Base-by-base conservation (phyloP, 1,140 invertebrate species). In the Scylla paramamosain region DNA sequence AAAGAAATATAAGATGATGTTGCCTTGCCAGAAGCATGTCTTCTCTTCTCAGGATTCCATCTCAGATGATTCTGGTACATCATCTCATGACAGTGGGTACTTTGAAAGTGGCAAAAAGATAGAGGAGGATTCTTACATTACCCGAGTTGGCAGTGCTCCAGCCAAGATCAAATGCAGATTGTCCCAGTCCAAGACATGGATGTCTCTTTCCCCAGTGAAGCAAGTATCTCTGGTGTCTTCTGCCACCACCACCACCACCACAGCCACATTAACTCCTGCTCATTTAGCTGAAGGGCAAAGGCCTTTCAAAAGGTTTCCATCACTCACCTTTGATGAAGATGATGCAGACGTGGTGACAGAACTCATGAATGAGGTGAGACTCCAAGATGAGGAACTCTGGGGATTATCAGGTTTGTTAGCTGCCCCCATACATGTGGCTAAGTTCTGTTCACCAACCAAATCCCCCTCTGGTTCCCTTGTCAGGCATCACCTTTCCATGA, bases 301-400 rank as follows among this genome's bases (percentile, higher is more conserved):
- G 32, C 94, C 98, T 14, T 98, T 98, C 96, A 97, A 98, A 96
- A 98, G 98, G 28, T 97, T 98, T 77, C 97, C 98, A 86, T 98
- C 98, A 95, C 97, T 98, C 96, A 97, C 98, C 82, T 97, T 97
- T 14, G 96, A 96, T 52, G 96, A 97, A 95, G 96, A 97, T 29
- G 96, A 96, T 93, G 96, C 86, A 92, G 95, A 48, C 95, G 96
- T 89, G 96, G 96, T 84, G 83, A 96, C 29, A 96, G 96, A 84
- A 39, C 96, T 87, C 59, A 95, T 90, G 96, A 95, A 95, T 96
- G 97, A 82, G 82, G 96, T n/a, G 95, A 94, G 14, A 92, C 95
- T 8, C 87, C 94, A 32, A 96, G 89, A 92, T 10, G 82, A 89
- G 4, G 45, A 93, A 32, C 88, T 95, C 0, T 84, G n/a, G n/a